Evolutionary conservation across 2,797 vertebrate species (phyloP).

Genomic region (Cryptoprocta ferox): DNA sequence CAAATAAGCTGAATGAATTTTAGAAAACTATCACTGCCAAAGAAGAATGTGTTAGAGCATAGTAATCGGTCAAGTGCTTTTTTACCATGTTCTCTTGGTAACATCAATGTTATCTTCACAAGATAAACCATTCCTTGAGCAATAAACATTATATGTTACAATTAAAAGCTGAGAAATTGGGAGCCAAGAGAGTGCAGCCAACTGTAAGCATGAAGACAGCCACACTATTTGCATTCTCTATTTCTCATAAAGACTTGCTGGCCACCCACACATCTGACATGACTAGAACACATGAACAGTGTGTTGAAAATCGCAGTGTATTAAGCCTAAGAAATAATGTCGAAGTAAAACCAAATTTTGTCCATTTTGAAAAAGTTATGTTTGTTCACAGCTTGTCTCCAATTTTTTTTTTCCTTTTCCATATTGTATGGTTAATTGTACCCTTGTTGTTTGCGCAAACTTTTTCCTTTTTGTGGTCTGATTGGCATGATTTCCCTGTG

Average conservation of each 20-base stretch:
- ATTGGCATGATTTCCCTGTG: not conserved
- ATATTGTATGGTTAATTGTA: slow-evolving; percentile 51
- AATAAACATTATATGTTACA: slow-evolving; percentile 77
- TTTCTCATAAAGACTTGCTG: slow-evolving; percentile 84
- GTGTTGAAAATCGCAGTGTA: slow-evolving; percentile 79
- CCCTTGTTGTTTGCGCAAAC: slow-evolving; percentile 20
- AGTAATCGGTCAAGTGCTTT: slow-evolving; percentile 70
- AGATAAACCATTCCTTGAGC: slow-evolving; percentile 69
- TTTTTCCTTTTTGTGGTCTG: slow-evolving; percentile 27
- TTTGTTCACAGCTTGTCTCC: slow-evolving; percentile 68
- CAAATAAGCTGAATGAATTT: slow-evolving; percentile 77
- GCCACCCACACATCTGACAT: slow-evolving; percentile 81
- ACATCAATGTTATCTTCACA: slow-evolving; percentile 71
- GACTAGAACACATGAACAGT: slow-evolving; percentile 80
- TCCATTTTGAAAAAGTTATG: slow-evolving; percentile 71
- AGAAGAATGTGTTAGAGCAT: slow-evolving; percentile 37
- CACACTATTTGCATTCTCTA: slow-evolving; percentile 79
- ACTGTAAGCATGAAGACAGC: slow-evolving; percentile 79
- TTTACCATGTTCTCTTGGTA: slow-evolving; percentile 61
- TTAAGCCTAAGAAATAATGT: slow-evolving; percentile 75
- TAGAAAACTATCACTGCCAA: slow-evolving; percentile 66
- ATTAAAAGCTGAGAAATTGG: slow-evolving; percentile 84
- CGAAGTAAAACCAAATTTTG: slow-evolving; percentile 78
- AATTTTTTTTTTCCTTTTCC: not conserved
- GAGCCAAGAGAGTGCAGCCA: slow-evolving; percentile 79